Conservation (phyloP, 2,113 vertebrate genomes). For the Microcebus jonahi region DNA sequence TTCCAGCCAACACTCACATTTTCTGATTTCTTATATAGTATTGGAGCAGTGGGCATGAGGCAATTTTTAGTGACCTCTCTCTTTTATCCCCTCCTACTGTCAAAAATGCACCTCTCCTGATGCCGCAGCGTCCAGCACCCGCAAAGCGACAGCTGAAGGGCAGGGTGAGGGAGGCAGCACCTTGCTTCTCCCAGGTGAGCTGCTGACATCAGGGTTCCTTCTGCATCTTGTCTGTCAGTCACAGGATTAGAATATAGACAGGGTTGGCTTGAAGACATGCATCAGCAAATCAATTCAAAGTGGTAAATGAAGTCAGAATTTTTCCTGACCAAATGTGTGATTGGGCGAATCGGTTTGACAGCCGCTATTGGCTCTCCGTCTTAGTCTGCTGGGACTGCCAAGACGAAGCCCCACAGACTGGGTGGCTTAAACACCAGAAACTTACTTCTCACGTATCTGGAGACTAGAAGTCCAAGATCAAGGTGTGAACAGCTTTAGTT, state of each 20-base stretch:
- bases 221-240: not conserved
- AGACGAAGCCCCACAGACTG: not conserved
- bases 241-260: not conserved
- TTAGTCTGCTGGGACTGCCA: not conserved
- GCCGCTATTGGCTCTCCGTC: not conserved
- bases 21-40: not conserved
- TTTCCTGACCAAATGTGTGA: not conserved
- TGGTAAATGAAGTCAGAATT: not conserved
- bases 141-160: not conserved
- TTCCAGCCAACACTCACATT: not conserved
- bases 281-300: not conserved
- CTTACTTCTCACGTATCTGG: not conserved
- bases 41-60: not conserved
- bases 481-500: not conserved
- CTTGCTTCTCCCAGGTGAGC: not conserved
- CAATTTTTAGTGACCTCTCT: not conserved
- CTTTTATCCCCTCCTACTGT: not conserved
- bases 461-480: not conserved
- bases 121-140: not conserved
- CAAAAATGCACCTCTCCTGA: not conserved
- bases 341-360: not conserved
- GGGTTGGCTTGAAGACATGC: not conserved
- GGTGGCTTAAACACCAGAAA: not conserved
- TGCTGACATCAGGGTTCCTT: no score
- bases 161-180: not conserved